Percentiles rank a stretch among this genome's conserved stretches.
These are phyloP conservation scores for Petromus typicus DNA, from an alignment of 2,113 vertebrate species.

Conservation along the genomic window DNA sequence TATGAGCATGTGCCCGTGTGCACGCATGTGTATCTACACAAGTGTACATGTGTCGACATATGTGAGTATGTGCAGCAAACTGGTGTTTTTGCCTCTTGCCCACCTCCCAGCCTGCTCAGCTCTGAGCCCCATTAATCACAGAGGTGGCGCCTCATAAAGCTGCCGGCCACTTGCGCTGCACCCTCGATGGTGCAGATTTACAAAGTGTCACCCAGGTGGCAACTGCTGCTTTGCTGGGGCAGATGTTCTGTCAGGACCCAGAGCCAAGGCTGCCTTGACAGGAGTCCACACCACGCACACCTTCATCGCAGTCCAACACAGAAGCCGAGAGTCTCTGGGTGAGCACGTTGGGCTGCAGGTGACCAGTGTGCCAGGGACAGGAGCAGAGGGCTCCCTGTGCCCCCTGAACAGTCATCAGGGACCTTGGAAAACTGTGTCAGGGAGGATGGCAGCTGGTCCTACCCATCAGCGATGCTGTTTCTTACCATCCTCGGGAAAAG, in stretches of 20 bases:
- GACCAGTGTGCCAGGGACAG: fast-evolving
- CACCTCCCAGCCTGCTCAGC: neutral
- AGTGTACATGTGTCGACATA: neutral
- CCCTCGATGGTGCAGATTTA: conserved; percentile 69
- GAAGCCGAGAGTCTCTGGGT: neutral
- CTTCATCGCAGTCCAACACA: too few species aligned
- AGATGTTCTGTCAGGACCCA: conserved; percentile 56
- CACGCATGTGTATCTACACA: fast-evolving
- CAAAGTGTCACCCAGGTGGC: conserved; percentile 74
- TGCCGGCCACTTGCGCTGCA: conserved; percentile 24
- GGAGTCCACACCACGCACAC: too few species aligned
- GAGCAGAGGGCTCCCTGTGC: neutral
- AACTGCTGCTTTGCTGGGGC: conserved; percentile 56
- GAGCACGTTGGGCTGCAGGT: neutral
- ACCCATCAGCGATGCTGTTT: fast-evolving
- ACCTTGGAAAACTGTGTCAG: fast-evolving
- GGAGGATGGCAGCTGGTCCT: fast-evolving
- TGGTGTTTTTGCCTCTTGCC: fast-evolving
- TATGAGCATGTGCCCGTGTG: too few species aligned
- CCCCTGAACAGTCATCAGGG: fast-evolving
- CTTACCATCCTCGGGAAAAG: fast-evolving
- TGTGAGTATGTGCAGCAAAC: fast-evolving
- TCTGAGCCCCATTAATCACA: conserved; percentile 54
- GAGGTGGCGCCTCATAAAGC: conserved; percentile 81
- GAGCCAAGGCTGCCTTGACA: too few species aligned